phyloP scores from a whole-genome alignment of 1,140 invertebrate genomes.

The Cecropterus lyciades region DNA sequence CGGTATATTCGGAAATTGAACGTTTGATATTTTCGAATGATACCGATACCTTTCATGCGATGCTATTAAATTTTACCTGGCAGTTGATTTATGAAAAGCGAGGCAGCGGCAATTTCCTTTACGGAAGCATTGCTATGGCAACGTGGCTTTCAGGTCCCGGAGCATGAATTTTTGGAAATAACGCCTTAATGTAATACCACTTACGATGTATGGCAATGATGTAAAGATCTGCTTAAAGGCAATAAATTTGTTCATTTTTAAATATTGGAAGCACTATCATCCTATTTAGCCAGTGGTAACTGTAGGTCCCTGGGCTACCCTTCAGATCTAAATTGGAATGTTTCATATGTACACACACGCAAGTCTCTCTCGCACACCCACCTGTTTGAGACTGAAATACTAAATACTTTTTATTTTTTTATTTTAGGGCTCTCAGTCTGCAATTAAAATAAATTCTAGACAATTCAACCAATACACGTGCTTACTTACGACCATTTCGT shows the following conservation, averaged over 20 bases:
- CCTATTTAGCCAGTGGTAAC: too few species aligned
- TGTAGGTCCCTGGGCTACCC: too few species aligned
- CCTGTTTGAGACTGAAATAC: too few species aligned
- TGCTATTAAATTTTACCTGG: slow-evolving; percentile 65
- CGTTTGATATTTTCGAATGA: slow-evolving; percentile 26
- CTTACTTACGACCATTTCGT: background rate
- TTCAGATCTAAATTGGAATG: too few species aligned
- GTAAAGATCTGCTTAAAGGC: background rate
- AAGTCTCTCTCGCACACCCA: too few species aligned
- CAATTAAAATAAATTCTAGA: background rate
- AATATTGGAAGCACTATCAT: too few species aligned
- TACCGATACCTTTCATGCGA: slow-evolving; percentile 36
- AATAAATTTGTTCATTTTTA: too few species aligned
- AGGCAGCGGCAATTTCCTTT: slow-evolving; percentile 59
- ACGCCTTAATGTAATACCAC: slow-evolving; percentile 4
- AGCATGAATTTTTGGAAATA: slow-evolving; percentile 24
- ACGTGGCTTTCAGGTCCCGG: slow-evolving; percentile 24
- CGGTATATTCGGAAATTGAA: slow-evolving; percentile 24
- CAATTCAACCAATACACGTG: background rate
- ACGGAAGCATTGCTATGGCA: slow-evolving; percentile 53
- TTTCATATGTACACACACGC: too few species aligned
- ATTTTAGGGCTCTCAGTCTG: too few species aligned
- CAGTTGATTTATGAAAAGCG: slow-evolving; percentile 59
- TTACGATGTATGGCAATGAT: background rate
- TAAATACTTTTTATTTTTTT: too few species aligned